Conservation (phyloP, 2,888 invertebrate genomes). For the Polymixis flavicincta region DNA sequence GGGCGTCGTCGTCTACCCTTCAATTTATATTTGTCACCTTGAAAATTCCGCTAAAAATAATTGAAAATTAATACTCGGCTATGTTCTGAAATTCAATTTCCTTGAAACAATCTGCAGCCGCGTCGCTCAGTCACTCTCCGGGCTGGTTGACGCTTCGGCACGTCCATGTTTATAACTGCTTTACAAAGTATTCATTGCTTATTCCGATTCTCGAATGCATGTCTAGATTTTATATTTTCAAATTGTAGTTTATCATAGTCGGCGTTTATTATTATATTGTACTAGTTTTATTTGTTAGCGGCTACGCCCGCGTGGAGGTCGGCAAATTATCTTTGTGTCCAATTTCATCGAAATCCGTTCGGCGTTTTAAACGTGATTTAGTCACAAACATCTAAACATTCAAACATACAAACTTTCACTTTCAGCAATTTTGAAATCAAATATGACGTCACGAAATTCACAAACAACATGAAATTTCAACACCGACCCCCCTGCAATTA, state of each 20-base stretch:
- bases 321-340: too few species aligned
- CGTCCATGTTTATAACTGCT: slow-evolving; percentile 23
- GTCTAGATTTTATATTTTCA: not conserved
- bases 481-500: not conserved
- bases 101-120: slow-evolving; percentile 43
- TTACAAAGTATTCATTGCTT: not conserved
- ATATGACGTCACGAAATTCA: not conserved
- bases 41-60: slow-evolving; percentile 42
- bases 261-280: too few species aligned
- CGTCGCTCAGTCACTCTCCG: slow-evolving; percentile 11
- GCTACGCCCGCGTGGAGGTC: too few species aligned
- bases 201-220: not conserved
- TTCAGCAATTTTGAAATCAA: not conserved
- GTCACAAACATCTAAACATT: too few species aligned
- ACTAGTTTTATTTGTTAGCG: too few species aligned
- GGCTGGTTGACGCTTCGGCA: slow-evolving; percentile 25
- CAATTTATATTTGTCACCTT: slow-evolving; percentile 40
- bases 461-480: slow-evolving; percentile 7
- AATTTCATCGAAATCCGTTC: too few species aligned
- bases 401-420: too few species aligned
- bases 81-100: slow-evolving; percentile 54
- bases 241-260: too few species aligned
- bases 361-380: too few species aligned
- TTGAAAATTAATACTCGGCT: slow-evolving; percentile 46
- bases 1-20: not conserved